Evolutionary conservation across 2,797 vertebrate genomes (phyloP), one percentile per base, ranked within the genome.

Genomic region (Philypnodon macrostomus): DNA sequence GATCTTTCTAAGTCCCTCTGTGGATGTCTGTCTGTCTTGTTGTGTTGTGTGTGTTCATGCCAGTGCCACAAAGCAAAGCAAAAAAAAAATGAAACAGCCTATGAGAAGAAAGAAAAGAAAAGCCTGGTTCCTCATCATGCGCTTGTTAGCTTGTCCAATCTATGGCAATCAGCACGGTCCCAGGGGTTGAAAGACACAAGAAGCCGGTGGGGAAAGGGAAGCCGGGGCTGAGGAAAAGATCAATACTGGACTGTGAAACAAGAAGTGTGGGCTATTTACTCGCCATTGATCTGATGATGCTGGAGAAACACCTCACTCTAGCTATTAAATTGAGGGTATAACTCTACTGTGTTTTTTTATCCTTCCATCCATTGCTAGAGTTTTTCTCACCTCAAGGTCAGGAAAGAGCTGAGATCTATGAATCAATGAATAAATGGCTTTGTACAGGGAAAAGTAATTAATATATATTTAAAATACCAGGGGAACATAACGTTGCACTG

Each of bases 221-320:
- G 93, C 92, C 81, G 91, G 93, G 92, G 90, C 95, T 91, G 91
- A 95, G 94, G 89, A 94, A 85, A 93, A 95, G 95, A 98, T 99
- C 96, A 97, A 99, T 99, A 98, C 91, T 80, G 89, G 87, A 88
- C 91, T 88, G 93, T 88, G 93, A 94, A 97, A 95, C 92, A 95
- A 97, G 94, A 95, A 96, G 93, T 95, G 93, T 93, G 93, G 90
- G 93, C 95, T 98, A 98, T 99, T 98, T 98, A 97, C 94, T 97
- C 95, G 94, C 92, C 93, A 98, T 98, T 99, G 96, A 99, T 99
- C 94, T 93, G 92, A 97, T 95, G 95, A 94, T 94, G 93, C 92
- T 91, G 91, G 89, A 98, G 93, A 97, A 98, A 97, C 93, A 98
- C 94, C 95, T 96, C 92, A 90, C 90, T 93, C 89, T 87, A n/a